Evolutionary conservation across 2,888 invertebrate genomes (phyloP).

Genomic region (Thumatha senex): DNA sequence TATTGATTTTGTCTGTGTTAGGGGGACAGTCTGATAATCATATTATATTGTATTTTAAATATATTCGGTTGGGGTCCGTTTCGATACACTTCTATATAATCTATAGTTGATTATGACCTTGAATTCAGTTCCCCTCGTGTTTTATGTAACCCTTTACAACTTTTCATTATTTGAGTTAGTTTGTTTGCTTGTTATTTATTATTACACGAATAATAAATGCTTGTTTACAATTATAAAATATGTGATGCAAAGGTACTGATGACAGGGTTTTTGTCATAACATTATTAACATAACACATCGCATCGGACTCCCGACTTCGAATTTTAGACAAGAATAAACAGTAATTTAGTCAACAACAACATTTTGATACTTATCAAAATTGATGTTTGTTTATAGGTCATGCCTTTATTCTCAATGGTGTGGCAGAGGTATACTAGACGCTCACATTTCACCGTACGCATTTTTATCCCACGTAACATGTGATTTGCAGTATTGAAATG

Average conservation of each 20-base stretch:
- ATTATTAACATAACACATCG: neutral
- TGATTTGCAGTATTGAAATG: too few relatives aligned
- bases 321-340: too few relatives aligned
- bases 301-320: too few relatives aligned
- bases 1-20: constrained; percentile 83
- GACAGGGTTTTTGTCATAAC: constrained; percentile 14
- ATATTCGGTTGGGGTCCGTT: constrained; percentile 59
- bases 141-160: constrained; percentile 32
- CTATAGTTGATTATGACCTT: constrained; percentile 52
- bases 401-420: too few relatives aligned
- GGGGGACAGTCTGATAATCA: constrained; percentile 79
- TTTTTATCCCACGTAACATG: too few relatives aligned
- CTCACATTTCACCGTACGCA: too few relatives aligned
- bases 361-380: too few relatives aligned
- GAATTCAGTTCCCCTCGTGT: constrained; percentile 46
- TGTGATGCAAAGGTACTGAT: constrained; percentile 1
- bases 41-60: constrained; percentile 80
- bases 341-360: too few relatives aligned
- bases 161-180: constrained; percentile 36
- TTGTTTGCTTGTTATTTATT: constrained; percentile 26
- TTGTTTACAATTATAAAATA: constrained; percentile 9
- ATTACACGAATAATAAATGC: constrained; percentile 19
- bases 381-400: too few relatives aligned
- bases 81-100: constrained; percentile 16
- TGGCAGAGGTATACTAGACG: too few relatives aligned